Percentiles rank a stretch among this genome's conserved stretches.
phyloP scores from a whole-genome alignment of 1,140 invertebrate genomes.

The Dendroctonus valens region DNA sequence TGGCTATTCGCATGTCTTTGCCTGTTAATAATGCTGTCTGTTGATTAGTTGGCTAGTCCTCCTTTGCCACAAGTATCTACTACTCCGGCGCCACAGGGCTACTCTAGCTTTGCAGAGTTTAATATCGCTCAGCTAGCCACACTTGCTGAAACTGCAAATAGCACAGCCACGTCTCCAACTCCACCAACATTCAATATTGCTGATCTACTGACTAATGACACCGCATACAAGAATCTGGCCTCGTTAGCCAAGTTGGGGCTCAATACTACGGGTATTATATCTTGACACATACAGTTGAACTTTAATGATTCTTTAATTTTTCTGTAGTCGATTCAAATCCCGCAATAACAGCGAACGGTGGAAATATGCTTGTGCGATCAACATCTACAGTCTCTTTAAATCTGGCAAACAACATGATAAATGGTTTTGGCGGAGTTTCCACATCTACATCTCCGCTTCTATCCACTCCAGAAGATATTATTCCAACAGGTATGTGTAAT shows the following conservation, averaged over 20 bases:
- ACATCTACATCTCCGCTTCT: constrained; percentile 63
- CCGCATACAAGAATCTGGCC: constrained; percentile 83
- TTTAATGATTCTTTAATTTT: constrained; percentile 9
- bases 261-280: constrained; percentile 41
- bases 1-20: not conserved
- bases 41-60: constrained; percentile 47
- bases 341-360: constrained; percentile 39
- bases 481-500: constrained; percentile 35
- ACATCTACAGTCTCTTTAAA: constrained; percentile 50
- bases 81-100: constrained; percentile 52
- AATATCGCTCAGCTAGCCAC: constrained; percentile 78
- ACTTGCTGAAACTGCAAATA: constrained; percentile 66
- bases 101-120: constrained; percentile 78
- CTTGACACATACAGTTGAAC: not conserved
- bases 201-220: constrained; percentile 74
- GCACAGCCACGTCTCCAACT: constrained; percentile 65
- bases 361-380: constrained; percentile 51
- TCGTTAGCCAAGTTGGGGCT: constrained; percentile 80
- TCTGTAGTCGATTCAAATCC: constrained; percentile 29
- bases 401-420: constrained; percentile 52
- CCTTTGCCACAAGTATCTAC: constrained; percentile 52
- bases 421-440: constrained; percentile 58
- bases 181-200: constrained; percentile 64
- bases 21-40: not conserved
- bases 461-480: constrained; percentile 52